Evolutionary conservation across 2,888 invertebrate species (phyloP), one percentile per base, ranked within the genome.

Genomic region (Tachina lurida): DNA sequence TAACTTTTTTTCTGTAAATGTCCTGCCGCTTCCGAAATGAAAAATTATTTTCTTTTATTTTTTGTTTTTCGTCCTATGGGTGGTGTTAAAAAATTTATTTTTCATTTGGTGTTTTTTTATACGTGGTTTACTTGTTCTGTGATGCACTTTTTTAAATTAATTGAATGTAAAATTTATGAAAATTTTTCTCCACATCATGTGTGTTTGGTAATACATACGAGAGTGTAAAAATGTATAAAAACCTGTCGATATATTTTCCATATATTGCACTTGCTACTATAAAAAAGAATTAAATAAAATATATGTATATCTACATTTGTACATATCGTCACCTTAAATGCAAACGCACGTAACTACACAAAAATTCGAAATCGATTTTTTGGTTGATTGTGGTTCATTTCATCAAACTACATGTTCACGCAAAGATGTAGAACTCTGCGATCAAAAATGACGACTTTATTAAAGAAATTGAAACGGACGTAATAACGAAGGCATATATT

Each of bases 221-320:
- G n/a, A 10, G 39, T 43, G 49, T 41, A 19, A 49, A 70, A 62
- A 43, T 60, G 31, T 31, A 52, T 17, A 60, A 78, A 60, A 78
- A 63, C 52, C 43, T 63, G 39, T 45, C 43, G 56, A 71, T 63
- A 63, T 45, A n/a, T 71, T 49, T 78, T 63, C 52, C 52, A 70
- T 62, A 78, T 54, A 63, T 62, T 45, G 52, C 45, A 78, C 62
- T 63, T 71, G 43, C 39, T 19, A n/a, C 45, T 22, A 70, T 56
- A 31, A 31, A 31, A 31, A 31, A 31, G 31, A 31, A 31, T 31
- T 31, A 31, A 7, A 31, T 31, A 31, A 31, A 31, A 31, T 31
- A 31, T 31, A 31, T 31, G 3, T 22, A 3, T 22, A 22, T 22
- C n/a, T n/a, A n/a, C n/a, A n/a, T n/a, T n/a, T n/a, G n/a, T n/a